phyloP scores from a whole-genome alignment of 1,140 invertebrate species.

The Stegodyphus mimosarum region DNA sequence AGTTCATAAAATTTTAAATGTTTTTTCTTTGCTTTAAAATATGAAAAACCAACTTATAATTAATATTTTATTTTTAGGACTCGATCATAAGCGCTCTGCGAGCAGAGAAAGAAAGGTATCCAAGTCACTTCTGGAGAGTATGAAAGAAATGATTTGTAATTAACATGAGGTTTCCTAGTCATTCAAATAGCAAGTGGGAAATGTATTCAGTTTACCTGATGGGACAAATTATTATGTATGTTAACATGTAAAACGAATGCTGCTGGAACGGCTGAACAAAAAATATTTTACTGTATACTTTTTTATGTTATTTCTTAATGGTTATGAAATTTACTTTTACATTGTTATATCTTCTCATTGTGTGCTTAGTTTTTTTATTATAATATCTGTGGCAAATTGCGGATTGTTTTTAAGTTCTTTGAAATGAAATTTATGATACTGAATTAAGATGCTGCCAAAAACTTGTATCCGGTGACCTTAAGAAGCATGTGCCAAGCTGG shows the following conservation, averaged over 20 bases:
- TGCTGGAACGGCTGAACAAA: constrained; percentile 8
- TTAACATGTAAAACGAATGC: not conserved
- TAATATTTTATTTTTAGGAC: constrained; percentile 68
- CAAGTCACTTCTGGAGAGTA: constrained; percentile 82
- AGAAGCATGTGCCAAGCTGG: too few species aligned
- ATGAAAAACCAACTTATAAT: too few species aligned
- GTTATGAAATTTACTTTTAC: not conserved
- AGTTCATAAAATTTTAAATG: too few species aligned
- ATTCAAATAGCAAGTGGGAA: not conserved
- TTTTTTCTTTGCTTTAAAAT: too few species aligned
- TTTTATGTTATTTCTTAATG: constrained; percentile 6
- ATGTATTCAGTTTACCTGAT: not conserved
- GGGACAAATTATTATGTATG: not conserved
- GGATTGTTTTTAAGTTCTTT: constrained; percentile 17
- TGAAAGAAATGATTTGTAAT: constrained; percentile 66
- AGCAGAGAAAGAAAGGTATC: constrained; percentile 84
- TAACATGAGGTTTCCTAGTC: constrained; percentile 41
- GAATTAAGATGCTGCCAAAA: not conserved
- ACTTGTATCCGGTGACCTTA: not conserved
- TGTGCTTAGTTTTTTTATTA: constrained; percentile 1
- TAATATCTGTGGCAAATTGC: not conserved
- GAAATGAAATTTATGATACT: not conserved
- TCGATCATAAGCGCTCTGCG: constrained; percentile 83
- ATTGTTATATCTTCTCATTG: not conserved
- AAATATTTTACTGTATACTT: not conserved